Percentiles rank a stretch among this genome's conserved stretches.
phyloP scores from a whole-genome alignment of 1,140 invertebrate species.

The Drosophila micromelanica region DNA sequence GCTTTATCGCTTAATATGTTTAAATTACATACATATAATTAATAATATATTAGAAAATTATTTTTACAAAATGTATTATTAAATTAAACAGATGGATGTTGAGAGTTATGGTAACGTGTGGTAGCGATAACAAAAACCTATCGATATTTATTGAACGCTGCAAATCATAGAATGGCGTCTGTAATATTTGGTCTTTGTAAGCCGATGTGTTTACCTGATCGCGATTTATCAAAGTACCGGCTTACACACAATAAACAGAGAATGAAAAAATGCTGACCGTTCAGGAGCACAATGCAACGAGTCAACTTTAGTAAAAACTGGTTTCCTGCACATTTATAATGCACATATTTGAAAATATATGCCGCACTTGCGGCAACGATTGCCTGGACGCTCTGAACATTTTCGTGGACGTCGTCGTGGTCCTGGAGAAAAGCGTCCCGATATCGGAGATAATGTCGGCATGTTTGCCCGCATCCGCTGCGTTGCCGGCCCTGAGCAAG shows the following conservation, averaged over 20 bases:
- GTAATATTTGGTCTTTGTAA: background rate
- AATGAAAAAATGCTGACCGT: background rate
- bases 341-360: constrained; percentile 76
- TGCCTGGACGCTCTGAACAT: constrained; percentile 55
- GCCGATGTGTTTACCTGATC: background rate
- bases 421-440: constrained; percentile 26
- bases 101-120: too few relatives aligned
- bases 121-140: background rate
- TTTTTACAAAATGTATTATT: too few relatives aligned
- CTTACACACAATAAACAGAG: background rate
- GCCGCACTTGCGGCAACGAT: constrained; percentile 70
- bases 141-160: constrained; percentile 16
- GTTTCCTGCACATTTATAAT: constrained; percentile 15
- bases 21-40: too few relatives aligned
- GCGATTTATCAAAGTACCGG: background rate
- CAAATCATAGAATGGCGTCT: background rate
- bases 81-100: too few relatives aligned
- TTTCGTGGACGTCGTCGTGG: constrained; percentile 16
- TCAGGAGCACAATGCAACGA: background rate
- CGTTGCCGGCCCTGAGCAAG: constrained; percentile 16
- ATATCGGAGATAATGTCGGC: constrained; percentile 35
- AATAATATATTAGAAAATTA: too few relatives aligned
- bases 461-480: constrained; percentile 38
- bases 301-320: background rate
- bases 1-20: too few relatives aligned